Evolutionary conservation across 2,888 invertebrate genomes (phyloP), one percentile per base, ranked within the genome.

Genomic region (Agrotis ipsilon): DNA sequence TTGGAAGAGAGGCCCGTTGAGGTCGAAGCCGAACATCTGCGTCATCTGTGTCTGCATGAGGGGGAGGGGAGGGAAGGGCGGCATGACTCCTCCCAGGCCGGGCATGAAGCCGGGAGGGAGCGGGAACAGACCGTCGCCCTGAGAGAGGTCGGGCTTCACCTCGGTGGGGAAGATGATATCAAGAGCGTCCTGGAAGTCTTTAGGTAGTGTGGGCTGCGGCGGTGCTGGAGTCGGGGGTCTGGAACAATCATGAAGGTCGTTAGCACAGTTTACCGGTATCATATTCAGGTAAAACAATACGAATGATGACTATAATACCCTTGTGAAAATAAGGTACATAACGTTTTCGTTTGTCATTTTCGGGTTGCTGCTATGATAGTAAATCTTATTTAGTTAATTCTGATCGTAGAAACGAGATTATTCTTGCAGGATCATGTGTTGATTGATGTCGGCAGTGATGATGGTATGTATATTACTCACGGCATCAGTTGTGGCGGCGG

Each of bases 151-250:
- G n/a, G 86, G 70, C 68, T 93, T 92, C 24, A 90, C 91, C 7
- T 92, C 93, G 0, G 93, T 87, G 0, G 97, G 97, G 91, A 97
- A 97, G 67, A 97, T 97, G 48, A 97, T 97, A 88, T 97, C 97
- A 6, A 97, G 92, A 0, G 97, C 97, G 67, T 97, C 97, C 77
- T 97, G 97, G 85, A 97, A 96, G 92, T 97, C 97, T 80, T 97
- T 96, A 3, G 97, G 97, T 1, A 97, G 90, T 55, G 81, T 83
- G n/a, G 90, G 90, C 62, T 78, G 84, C 13, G 86, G 86, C 13
- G 81, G 61, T 4, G 61, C 78, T 1, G 80, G 71, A 0, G 76
- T 59, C 18, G 64, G 80, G 32, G 80, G 49, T 16, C 80, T 80
- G 68, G 6, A 76, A 76, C 27, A 54, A n/a, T 6, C 3, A 48